Evolutionary conservation across 2,797 vertebrate genomes (phyloP).

Genomic region (Scolopax bukidnonensis): DNA sequence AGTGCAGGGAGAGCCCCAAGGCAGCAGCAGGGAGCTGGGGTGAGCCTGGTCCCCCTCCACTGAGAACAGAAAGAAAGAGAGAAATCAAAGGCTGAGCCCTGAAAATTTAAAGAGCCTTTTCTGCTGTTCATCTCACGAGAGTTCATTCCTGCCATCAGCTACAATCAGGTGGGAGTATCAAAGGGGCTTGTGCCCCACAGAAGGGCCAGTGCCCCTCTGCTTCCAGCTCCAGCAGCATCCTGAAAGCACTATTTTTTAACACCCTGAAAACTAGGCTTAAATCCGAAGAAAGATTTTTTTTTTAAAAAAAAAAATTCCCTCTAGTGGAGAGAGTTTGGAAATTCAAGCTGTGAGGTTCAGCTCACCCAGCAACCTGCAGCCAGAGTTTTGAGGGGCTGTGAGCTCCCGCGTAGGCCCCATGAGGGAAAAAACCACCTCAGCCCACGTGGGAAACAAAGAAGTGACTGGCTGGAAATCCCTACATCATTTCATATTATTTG

Average conservation of each 20-base stretch:
- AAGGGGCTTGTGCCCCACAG: not conserved
- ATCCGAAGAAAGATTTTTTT: not conserved
- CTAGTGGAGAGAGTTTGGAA: not conserved
- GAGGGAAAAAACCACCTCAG: not conserved
- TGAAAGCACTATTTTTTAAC: accelerated
- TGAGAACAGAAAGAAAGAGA: too few species aligned
- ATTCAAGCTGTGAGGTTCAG: not conserved
- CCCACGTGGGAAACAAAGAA: accelerated
- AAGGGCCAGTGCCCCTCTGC: not conserved
- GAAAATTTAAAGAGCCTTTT: not conserved
- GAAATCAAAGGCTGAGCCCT: not conserved
- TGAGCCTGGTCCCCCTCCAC: accelerated
- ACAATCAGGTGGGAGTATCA: accelerated
- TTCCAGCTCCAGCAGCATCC: accelerated
- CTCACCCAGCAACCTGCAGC: accelerated
- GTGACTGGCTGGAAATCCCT: not conserved
- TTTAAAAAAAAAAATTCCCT: not conserved
- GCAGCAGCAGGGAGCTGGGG: not conserved
- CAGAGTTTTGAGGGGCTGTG: too few species aligned
- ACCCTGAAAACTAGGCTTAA: not conserved
- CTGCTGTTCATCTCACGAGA: not conserved
- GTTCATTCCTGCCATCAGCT: too few species aligned
- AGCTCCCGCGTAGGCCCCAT: accelerated
- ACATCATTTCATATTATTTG: accelerated
- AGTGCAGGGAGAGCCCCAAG: not conserved